Base-by-base conservation (phyloP, 1,140 invertebrate species). In the Caenorhabditis briggsae region DNA sequence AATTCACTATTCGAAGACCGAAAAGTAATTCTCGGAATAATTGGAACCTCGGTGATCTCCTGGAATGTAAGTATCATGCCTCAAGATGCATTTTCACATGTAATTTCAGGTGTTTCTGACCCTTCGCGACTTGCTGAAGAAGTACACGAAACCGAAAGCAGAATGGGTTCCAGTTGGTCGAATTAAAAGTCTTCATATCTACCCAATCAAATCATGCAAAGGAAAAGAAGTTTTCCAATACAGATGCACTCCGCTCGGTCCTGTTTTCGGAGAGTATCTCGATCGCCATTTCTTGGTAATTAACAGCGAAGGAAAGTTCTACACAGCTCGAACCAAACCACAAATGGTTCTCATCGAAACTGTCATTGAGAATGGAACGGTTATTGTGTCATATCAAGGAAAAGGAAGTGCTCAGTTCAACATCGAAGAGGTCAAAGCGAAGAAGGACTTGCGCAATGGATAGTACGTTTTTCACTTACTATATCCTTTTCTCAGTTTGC, bases 131-230 rank as follows among this genome's bases (percentile, higher is more conserved):
- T 50, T 78, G n/a, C 3, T 78, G 20, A 78, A 78, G 50, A 78
- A 78, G n/a, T 78, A 78, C n/a, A 50, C 70, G 16, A 78, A 78
- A 14, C 46, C 70, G 5, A 50, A 43, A 12, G 41, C 59, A 11
- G 85, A 82, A 86, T 86, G 74, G 46, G 74, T 86, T 53, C 85
- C 85, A 46, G 59, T 86, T 11, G 85, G 85, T 5, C 33, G 56
- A 46, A 58, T 86, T 55, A 86, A 86, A 48, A 82, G 74, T 70
- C 64, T 86, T 25, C 59, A 86, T 55, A 9, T 86, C 18, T 86
- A 82, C 55, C 85, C 85, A 18, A 74, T 74, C 41, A 86, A 86
- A 53, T 86, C 85, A 8, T 86, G 85, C 74, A 86, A 86, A 48
- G 70, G 70, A 25, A 82, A 86, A 55, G 18, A 82, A 20, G 85